Evolutionary conservation across 1,140 invertebrate genomes (phyloP).

Genomic region (Parasteatoda tepidariorum): DNA sequence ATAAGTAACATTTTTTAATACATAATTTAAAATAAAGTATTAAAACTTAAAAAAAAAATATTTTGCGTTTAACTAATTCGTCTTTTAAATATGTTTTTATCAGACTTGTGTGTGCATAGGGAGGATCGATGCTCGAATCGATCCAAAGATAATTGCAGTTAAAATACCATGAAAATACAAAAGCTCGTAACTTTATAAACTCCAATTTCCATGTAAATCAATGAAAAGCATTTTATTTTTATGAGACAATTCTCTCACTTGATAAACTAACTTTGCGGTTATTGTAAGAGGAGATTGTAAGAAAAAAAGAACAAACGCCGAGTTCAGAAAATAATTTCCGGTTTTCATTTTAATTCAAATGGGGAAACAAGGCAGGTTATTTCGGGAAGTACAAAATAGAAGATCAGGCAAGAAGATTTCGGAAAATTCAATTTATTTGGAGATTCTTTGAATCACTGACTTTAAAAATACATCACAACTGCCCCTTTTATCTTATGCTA

Average conservation of each 20-base stretch:
- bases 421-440: conserved; percentile 53
- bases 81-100: no score
- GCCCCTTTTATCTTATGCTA: not conserved
- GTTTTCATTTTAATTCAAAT: conserved; percentile 44
- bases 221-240: conserved; percentile 38
- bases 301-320: not conserved
- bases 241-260: conserved; percentile 23
- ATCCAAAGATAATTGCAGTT: no score
- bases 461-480: not conserved
- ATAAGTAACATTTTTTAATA: no score
- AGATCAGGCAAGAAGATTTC: conserved; percentile 13
- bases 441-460: not conserved
- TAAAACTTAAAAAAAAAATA: no score
- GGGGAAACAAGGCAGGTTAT: conserved; percentile 41
- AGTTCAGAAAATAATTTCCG: conserved; percentile 45
- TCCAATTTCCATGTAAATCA: conserved; percentile 52
- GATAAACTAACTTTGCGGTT: conserved; percentile 21
- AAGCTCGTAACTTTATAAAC: not conserved
- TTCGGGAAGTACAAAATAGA: not conserved
- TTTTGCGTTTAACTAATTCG: no score
- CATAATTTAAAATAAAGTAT: no score
- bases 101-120: no score
- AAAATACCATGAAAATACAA: conserved; percentile 29
- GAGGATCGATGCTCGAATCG: no score
- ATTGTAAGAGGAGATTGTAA: conserved; percentile 1